Evolutionary conservation across 2,888 invertebrate species (phyloP).

Genomic region (Pachliopta kotzebuea): DNA sequence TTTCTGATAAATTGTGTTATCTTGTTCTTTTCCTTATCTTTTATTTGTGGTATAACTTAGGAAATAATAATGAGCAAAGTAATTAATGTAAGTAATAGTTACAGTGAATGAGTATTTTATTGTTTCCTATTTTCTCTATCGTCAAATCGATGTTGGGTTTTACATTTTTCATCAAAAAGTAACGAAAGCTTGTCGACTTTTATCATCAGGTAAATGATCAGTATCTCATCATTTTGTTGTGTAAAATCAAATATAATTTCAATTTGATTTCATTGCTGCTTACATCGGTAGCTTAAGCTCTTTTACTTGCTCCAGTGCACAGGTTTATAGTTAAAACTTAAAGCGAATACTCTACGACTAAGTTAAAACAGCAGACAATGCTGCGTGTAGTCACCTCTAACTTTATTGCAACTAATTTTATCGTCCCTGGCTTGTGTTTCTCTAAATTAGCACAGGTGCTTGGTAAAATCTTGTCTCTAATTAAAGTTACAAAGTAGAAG

Average conservation of each 20-base stretch:
- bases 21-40: background rate
- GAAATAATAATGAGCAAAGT: background rate
- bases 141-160: too few species aligned
- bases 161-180: too few species aligned
- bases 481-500: constrained; percentile 8
- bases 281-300: background rate
- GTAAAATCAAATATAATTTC: background rate
- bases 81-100: background rate
- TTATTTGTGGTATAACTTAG: background rate
- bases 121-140: background rate
- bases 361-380: constrained; percentile 3
- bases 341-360: background rate
- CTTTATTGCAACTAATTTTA: constrained; percentile 3
- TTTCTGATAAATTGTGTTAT: background rate
- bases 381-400: background rate
- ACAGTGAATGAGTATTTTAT: background rate
- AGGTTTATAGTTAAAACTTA: background rate
- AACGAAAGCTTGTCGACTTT: too few species aligned
- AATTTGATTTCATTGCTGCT: background rate
- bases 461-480: constrained; percentile 17
- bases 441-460: constrained; percentile 7
- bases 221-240: background rate
- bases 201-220: too few species aligned
- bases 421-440: constrained; percentile 3
- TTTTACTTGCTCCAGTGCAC: background rate